A percentile compares a stretch with the other conserved stretches of the same genome.
These are phyloP conservation scores for Zosterops hypoxanthus DNA, from an alignment of 2,113 vertebrate species.

Conservation along the genomic window DNA sequence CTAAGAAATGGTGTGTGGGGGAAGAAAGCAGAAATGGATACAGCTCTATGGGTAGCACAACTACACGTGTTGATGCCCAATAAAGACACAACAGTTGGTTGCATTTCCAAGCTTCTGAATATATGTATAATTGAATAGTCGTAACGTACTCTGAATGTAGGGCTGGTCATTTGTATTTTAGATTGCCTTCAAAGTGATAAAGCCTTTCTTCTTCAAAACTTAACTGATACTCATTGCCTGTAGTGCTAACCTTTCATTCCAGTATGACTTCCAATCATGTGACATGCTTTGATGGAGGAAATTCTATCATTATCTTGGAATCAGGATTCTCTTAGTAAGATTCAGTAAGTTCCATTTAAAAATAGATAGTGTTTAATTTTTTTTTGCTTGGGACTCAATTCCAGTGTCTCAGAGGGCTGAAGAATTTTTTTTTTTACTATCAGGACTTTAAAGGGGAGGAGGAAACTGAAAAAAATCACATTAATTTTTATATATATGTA, in stretches of 20 bases:
- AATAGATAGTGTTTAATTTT: not conserved
- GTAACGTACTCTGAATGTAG: not conserved
- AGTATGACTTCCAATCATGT: not conserved
- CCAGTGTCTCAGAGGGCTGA: not conserved
- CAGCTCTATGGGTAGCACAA: not conserved
- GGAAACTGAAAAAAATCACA: not conserved
- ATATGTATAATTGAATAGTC: not conserved
- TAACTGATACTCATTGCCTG: not conserved
- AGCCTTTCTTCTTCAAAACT: not conserved
- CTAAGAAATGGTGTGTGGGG: not conserved
- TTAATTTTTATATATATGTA: rapidly evolving
- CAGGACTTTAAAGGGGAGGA: not conserved
- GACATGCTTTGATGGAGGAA: not conserved
- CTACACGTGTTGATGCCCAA: rapidly evolving
- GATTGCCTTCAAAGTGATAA: not conserved
- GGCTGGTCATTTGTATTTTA: not conserved
- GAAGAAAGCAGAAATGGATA: not conserved
- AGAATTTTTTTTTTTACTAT: not conserved
- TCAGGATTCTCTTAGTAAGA: not conserved
- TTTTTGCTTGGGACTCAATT: not conserved
- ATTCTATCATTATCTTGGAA: not conserved
- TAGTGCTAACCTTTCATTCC: not conserved
- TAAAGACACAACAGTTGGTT: not conserved
- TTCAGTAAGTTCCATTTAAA: not conserved
- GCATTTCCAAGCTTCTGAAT: not conserved